Conservation (phyloP, 1,140 invertebrate genomes). For the Luehdorfia chinensis region DNA sequence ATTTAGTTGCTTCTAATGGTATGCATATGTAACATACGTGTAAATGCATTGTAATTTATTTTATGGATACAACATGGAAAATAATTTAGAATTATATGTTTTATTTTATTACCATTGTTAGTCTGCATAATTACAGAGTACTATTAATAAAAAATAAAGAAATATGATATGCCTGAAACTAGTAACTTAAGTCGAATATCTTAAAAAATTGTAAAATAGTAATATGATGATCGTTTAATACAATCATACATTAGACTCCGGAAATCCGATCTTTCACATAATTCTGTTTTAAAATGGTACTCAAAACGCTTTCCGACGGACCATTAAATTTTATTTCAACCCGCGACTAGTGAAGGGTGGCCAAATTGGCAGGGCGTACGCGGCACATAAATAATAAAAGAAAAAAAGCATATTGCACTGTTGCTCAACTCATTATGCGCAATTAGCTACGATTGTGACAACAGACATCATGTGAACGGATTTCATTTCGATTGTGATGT, state of each 20-base stretch:
- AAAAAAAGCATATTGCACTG: constrained; percentile 73
- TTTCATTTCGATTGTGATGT: constrained; percentile 38
- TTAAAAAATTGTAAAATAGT: too few species aligned
- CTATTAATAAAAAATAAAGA: too few species aligned
- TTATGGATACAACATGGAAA: too few species aligned
- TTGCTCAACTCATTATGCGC: constrained; percentile 70
- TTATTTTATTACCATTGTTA: background rate
- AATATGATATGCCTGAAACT: too few species aligned
- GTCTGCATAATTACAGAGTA: too few species aligned
- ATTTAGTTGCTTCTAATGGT: too few species aligned
- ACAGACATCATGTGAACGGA: constrained; percentile 62
- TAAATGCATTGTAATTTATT: too few species aligned
- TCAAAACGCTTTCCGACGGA: constrained; percentile 49
- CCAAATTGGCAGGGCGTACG: constrained; percentile 52
- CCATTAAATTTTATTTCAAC: constrained; percentile 74
- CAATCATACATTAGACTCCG: constrained; percentile 44
- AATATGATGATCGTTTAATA: too few species aligned
- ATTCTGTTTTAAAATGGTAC: constrained; percentile 31
- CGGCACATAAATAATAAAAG: constrained; percentile 60
- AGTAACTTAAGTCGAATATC: too few species aligned
- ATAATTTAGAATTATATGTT: too few species aligned
- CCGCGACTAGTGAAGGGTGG: constrained; percentile 51
- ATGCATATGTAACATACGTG: too few species aligned
- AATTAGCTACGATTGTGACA: constrained; percentile 75
- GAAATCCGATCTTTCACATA: constrained; percentile 66